These are phyloP conservation scores for Lepisosteus osseus DNA, from an alignment of 2,113 vertebrate genomes.

Conservation along the genomic window DNA sequence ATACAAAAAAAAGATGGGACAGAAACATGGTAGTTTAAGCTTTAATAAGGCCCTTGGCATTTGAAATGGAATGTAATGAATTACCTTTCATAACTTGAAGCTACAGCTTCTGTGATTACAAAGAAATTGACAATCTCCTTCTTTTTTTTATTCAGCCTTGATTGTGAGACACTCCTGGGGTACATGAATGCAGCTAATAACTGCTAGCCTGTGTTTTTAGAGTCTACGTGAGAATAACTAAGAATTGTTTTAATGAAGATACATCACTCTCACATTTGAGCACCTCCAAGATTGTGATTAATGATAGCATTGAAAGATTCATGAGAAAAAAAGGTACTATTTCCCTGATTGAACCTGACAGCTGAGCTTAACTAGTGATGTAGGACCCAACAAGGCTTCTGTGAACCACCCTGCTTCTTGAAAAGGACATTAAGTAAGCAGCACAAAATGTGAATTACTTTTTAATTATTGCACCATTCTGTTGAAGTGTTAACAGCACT, in stretches of 20 bases:
- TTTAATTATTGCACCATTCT: conserved; percentile 23
- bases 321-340: conserved; percentile 16
- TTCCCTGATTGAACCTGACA: conserved; percentile 42
- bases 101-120: neutral
- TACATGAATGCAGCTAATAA: neutral
- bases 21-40: no score
- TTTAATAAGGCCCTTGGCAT: no score
- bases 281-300: conserved; percentile 57
- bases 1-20: no score
- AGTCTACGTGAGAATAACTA: neutral
- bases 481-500: conserved; percentile 26
- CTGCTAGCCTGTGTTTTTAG: conserved; percentile 1
- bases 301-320: conserved; percentile 54
- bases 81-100: no score
- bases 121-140: neutral
- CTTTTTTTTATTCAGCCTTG: no score
- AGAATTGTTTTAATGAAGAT: conserved; percentile 20
- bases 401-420: neutral
- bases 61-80: no score
- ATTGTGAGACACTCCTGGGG: neutral
- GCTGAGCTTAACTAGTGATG: conserved; percentile 33
- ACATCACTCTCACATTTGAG: conserved; percentile 36
- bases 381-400: neutral
- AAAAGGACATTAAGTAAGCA: conserved; percentile 3
- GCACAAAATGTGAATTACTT: neutral